Conservation (phyloP, 2,888 invertebrate genomes). For the Acanthosepion lycidas region DNA sequence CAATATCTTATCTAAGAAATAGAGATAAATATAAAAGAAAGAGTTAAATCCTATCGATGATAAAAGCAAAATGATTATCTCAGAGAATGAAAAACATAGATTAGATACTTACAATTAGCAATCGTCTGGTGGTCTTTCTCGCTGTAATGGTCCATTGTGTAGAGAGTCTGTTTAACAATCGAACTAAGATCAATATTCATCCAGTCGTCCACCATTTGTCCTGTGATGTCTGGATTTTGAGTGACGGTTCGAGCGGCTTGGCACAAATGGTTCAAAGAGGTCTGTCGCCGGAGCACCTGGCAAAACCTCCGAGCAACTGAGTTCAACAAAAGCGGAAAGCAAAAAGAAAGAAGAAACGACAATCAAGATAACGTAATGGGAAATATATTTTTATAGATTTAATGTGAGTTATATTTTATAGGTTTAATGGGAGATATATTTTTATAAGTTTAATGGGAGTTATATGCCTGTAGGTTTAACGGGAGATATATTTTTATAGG, state of each 20-base stretch:
- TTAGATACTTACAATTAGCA: constrained; percentile 66
- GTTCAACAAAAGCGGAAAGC: constrained; percentile 8
- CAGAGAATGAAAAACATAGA: too few species aligned
- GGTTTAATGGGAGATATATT: too few species aligned
- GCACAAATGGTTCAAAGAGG: constrained; percentile 76
- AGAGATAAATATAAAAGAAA: too few species aligned
- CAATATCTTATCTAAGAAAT: too few species aligned
- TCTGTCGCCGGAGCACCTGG: constrained; percentile 75
- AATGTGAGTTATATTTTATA: too few species aligned
- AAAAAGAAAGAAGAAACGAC: not conserved
- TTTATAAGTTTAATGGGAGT: too few species aligned
- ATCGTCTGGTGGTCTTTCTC: constrained; percentile 70
- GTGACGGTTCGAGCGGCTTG: constrained; percentile 76
- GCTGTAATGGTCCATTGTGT: constrained; percentile 72
- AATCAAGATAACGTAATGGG: too few species aligned
- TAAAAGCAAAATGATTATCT: too few species aligned
- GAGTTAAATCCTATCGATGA: too few species aligned
- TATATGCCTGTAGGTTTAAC: too few species aligned
- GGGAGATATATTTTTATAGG: too few species aligned
- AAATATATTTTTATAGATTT: too few species aligned
- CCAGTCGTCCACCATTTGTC: constrained; percentile 77
- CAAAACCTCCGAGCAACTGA: constrained; percentile 76
- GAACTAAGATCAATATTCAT: constrained; percentile 74
- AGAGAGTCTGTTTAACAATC: constrained; percentile 75
- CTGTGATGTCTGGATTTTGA: constrained; percentile 74